phyloP scores from a whole-genome alignment of 2,888 invertebrate genomes.

The Xanthia icteritia region DNA sequence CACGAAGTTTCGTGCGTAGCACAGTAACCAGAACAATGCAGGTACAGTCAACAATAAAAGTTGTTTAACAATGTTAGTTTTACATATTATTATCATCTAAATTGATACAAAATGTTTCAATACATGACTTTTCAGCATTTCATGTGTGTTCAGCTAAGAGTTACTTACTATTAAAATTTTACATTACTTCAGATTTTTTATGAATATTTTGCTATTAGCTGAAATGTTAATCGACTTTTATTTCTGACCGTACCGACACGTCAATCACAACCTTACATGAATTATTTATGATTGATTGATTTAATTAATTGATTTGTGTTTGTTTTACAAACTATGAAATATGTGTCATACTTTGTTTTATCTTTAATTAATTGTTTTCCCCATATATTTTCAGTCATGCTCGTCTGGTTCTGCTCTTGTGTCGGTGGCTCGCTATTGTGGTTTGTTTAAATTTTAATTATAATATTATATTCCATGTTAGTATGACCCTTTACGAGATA shows the following conservation, averaged over 20 bases:
- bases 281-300: constrained; percentile 9
- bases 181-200: too few species aligned
- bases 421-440: background rate
- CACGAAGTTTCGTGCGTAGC: background rate
- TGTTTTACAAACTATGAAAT: background rate
- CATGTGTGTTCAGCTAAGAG: too few species aligned
- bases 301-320: constrained; percentile 4
- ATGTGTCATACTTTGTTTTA: background rate
- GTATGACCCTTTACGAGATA: background rate
- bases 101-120: too few species aligned
- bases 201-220: too few species aligned
- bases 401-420: too few species aligned
- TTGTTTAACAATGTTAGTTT: background rate
- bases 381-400: too few species aligned
- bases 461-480: background rate
- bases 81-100: too few species aligned
- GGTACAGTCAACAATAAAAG: background rate
- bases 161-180: too few species aligned
- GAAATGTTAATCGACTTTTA: background rate
- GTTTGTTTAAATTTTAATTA: background rate
- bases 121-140: too few species aligned
- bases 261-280: constrained; percentile 14
- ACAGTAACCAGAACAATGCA: constrained; percentile 15
- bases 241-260: background rate
- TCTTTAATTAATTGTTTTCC: background rate